These are phyloP conservation scores for Tethya wilhelma DNA, from an alignment of 37 sponge, comb jelly and placozoan genomes.

Conservation along the genomic window DNA sequence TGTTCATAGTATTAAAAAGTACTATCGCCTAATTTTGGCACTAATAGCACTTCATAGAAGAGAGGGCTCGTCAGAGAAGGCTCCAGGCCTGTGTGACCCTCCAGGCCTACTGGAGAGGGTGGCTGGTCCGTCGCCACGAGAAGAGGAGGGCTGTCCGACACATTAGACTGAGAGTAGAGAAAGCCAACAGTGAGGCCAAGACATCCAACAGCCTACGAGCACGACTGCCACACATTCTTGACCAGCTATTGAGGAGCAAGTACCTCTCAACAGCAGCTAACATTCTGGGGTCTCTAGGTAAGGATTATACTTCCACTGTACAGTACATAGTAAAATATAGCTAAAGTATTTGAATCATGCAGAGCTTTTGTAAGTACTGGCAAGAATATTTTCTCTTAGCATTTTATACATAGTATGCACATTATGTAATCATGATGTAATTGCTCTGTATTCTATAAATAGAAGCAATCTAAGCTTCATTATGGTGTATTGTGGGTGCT, in stretches of 20 bases:
- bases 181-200: constrained; percentile 29
- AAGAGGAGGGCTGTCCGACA: constrained; percentile 4
- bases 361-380: background rate
- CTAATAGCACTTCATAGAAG: no score
- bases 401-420: no score
- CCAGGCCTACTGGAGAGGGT: constrained; percentile 65
- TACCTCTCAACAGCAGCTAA: constrained; percentile 66
- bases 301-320: background rate
- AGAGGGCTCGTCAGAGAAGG: no score
- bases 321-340: background rate
- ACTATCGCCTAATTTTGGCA: no score
- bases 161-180: constrained; percentile 24
- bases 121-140: constrained; percentile 18
- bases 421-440: no score
- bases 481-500: no score
- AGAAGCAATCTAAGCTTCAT: no score
- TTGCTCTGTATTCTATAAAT: no score
- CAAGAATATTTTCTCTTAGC: no score
- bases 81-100: no score
- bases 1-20: no score
- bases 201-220: constrained; percentile 14
- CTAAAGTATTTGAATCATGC: background rate
- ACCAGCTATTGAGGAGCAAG: constrained; percentile 34
- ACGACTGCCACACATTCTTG: constrained; percentile 44
- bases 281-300: constrained; percentile 53